Conservation (phyloP, 2,888 invertebrate genomes). For the Pterostichus madidus region DNA sequence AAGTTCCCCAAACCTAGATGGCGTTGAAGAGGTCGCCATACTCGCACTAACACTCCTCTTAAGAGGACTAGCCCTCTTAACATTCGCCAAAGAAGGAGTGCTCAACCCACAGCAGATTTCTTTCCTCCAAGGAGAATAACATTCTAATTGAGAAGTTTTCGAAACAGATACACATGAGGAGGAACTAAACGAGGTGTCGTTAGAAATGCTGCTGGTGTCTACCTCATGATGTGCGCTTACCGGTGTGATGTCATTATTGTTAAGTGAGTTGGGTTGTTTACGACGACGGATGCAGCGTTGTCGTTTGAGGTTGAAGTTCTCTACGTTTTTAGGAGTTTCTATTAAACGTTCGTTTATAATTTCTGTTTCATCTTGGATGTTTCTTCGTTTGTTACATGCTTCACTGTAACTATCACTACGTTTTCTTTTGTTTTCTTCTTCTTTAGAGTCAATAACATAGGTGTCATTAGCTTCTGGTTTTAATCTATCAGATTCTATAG, state of each 20-base stretch:
- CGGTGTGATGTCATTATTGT: constrained; percentile 63
- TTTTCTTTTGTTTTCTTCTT: constrained; percentile 68
- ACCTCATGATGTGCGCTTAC: constrained; percentile 12
- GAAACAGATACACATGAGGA: constrained; percentile 35
- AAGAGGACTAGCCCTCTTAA: constrained; percentile 24
- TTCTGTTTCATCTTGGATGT: background rate
- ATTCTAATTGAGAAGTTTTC: constrained; percentile 52
- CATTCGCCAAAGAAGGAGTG: constrained; percentile 32
- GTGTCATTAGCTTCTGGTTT: constrained; percentile 1
- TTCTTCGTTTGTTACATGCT: background rate
- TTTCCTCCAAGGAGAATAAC: constrained; percentile 58
- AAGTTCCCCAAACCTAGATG: constrained; percentile 3
- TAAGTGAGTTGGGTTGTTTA: constrained; percentile 71
- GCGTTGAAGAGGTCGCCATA: constrained; percentile 63
- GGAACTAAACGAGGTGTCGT: constrained; percentile 18
- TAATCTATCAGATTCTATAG: constrained; percentile 74
- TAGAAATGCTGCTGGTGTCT: background rate
- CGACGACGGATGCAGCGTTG: constrained; percentile 81
- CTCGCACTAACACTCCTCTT: constrained; percentile 69
- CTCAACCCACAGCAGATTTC: constrained; percentile 62
- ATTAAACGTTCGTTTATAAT: constrained; percentile 22
- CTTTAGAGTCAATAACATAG: constrained; percentile 39
- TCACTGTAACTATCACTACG: constrained; percentile 69
- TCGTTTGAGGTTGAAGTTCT: constrained; percentile 76
- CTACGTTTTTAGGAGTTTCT: constrained; percentile 38